Base-by-base conservation (phyloP, 1,140 invertebrate species). In the Sipha flava region DNA sequence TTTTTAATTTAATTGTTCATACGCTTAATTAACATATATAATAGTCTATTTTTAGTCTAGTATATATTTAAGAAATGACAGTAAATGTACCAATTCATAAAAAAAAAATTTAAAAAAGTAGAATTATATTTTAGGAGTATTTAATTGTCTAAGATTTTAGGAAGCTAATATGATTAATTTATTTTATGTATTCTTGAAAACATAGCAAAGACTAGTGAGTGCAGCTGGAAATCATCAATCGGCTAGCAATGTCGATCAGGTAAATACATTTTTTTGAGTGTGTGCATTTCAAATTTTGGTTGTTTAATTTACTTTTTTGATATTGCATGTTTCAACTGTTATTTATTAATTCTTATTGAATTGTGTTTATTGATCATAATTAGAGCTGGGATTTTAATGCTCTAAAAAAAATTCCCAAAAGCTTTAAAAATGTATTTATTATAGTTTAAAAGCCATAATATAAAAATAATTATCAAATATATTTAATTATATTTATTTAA, bases 251-350 rank as follows among this genome's bases (percentile, higher is more conserved):
- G 73, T 77, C 73, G 73, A 77, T 77, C 73, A 77, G 73, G 73
- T 77, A 77, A 70, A 59, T 77, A 40, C 45, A 26, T 18, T 57
- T 21, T 77, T 77, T 70, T 40, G 47, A 77, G 73, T 57, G 73
- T 77, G 52, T 75, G 29, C 12, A 5, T 77, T 40, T 54, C n/a
- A 14, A 18, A 79, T 81, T 84, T 83, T 83, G 83, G 34, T 40
- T 62, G 29, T 40, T 14, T 57, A 34, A 21, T 26, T 40, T 54
- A 57, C n/a, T 37, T 29, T 45, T 47, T 59, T 31, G 14, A 29
- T 59, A 52, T 70, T 29, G 66, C 66, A 70, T 70, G 66, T 70
- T 70, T 70, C 66, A 70, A 70, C 40, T 47, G 23, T 47, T 29
- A 45, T 45, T 18, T 68, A 45, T 45, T 57, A 47, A 45, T 81